phyloP scores from a whole-genome alignment of 2,797 vertebrate species.

The Oryzias sinensis region DNA sequence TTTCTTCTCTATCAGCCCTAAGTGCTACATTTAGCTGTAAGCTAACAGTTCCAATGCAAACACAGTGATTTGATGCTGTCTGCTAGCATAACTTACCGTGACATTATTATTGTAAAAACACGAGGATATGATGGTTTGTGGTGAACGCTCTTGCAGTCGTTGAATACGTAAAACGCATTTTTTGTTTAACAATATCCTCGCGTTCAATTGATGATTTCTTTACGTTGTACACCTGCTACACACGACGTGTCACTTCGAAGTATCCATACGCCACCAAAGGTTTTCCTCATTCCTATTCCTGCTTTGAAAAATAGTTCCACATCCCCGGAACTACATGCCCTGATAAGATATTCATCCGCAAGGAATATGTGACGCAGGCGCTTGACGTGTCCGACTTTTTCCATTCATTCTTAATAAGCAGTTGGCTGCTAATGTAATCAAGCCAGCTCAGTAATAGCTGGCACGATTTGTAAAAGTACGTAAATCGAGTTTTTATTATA shows the following conservation, averaged over 20 bases:
- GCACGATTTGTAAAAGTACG: conserved; percentile 4
- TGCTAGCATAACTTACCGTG: conserved; percentile 51
- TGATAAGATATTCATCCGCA: conserved; percentile 64
- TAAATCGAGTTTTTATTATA: background rate
- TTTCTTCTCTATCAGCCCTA: conserved; percentile 55
- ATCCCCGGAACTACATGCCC: conserved; percentile 65
- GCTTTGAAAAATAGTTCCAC: conserved; percentile 59
- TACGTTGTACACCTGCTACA: conserved; percentile 73
- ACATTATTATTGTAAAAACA: conserved; percentile 36
- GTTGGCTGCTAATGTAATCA: conserved; percentile 2
- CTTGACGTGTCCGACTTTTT: conserved; percentile 19
- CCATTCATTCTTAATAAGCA: conserved; percentile 38
- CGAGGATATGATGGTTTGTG: background rate
- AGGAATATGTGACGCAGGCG: conserved; percentile 53
- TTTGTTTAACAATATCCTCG: conserved; percentile 25
- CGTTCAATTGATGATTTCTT: conserved; percentile 22
- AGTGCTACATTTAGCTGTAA: conserved; percentile 45
- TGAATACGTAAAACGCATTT: background rate
- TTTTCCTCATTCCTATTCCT: conserved; percentile 12
- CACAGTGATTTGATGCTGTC: background rate
- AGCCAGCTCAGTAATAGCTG: background rate
- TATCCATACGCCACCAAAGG: conserved; percentile 67
- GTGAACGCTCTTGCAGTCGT: background rate
- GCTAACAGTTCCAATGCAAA: conserved; percentile 31
- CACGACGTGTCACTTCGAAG: conserved; percentile 34